A percentile compares a stretch with the other conserved stretches of the same genome.
Evolutionary conservation across 2,113 vertebrate species (phyloP).

Genomic region (Ceratotherium simum): DNA sequence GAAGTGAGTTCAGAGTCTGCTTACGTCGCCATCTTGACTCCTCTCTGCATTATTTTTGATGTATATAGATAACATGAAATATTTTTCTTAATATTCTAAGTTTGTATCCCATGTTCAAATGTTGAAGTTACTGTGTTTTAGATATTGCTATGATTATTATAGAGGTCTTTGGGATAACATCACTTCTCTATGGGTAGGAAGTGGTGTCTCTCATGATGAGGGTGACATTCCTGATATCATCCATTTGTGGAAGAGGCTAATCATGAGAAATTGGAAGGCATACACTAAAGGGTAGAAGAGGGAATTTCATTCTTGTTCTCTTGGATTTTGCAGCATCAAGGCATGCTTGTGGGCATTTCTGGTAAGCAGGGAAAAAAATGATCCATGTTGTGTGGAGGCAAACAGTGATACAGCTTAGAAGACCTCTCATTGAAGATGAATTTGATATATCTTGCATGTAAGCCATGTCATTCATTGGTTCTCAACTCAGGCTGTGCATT

Average conservation of each 20-base stretch:
- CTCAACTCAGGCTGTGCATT: background rate
- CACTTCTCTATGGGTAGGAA: background rate
- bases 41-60: background rate
- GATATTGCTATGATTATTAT: background rate
- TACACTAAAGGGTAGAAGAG: background rate
- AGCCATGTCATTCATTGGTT: background rate
- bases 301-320: background rate
- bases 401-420: background rate
- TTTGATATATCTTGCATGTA: background rate
- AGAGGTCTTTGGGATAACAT: background rate
- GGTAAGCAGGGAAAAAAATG: no score
- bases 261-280: background rate
- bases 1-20: no score
- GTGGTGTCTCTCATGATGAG: background rate
- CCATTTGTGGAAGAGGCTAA: background rate
- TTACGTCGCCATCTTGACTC: no score
- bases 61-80: background rate
- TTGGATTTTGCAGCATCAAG: background rate
- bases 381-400: background rate
- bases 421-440: background rate
- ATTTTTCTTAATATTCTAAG: background rate
- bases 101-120: background rate
- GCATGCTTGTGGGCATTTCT: background rate
- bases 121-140: background rate
- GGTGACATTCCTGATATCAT: background rate